phyloP scores from a whole-genome alignment of 2,113 vertebrate species.

The Osmerus eperlanus region DNA sequence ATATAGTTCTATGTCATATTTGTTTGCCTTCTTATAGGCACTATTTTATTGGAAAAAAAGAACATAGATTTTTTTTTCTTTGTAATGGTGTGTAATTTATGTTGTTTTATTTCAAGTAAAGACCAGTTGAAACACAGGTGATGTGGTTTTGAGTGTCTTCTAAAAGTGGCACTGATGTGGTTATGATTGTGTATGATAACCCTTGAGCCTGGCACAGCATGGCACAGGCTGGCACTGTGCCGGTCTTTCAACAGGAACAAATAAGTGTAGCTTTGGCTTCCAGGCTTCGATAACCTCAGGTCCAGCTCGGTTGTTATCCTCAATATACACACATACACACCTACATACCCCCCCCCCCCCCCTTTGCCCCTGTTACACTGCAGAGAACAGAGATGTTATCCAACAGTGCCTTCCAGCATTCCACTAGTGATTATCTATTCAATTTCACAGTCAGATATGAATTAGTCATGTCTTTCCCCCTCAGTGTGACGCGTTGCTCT shows the following conservation, averaged over 20 bases:
- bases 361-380: slow-evolving; percentile 64
- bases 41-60: slow-evolving; percentile 52
- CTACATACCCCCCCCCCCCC: slow-evolving; percentile 2
- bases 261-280: slow-evolving; percentile 54
- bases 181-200: slow-evolving; percentile 46
- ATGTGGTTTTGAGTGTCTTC: slow-evolving; percentile 64
- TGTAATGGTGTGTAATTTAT: slow-evolving; percentile 59
- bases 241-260: background rate
- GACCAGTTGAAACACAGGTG: slow-evolving; percentile 56
- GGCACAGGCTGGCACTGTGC: too few relatives aligned
- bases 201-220: slow-evolving; percentile 48
- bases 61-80: slow-evolving; percentile 62
- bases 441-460: slow-evolving; percentile 69
- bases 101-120: slow-evolving; percentile 66
- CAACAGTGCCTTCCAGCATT: slow-evolving; percentile 76
- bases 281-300: slow-evolving; percentile 69
- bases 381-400: slow-evolving; percentile 69
- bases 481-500: slow-evolving; percentile 57
- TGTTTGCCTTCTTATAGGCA: slow-evolving; percentile 66
- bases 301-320: slow-evolving; percentile 39
- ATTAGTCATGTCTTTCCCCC: slow-evolving; percentile 65
- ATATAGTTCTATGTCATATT: slow-evolving; percentile 64
- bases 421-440: slow-evolving; percentile 72
- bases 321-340: slow-evolving; percentile 16
- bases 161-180: slow-evolving; percentile 57